phyloP scores from a whole-genome alignment of 2,888 invertebrate species.

The Panopea generosa region DNA sequence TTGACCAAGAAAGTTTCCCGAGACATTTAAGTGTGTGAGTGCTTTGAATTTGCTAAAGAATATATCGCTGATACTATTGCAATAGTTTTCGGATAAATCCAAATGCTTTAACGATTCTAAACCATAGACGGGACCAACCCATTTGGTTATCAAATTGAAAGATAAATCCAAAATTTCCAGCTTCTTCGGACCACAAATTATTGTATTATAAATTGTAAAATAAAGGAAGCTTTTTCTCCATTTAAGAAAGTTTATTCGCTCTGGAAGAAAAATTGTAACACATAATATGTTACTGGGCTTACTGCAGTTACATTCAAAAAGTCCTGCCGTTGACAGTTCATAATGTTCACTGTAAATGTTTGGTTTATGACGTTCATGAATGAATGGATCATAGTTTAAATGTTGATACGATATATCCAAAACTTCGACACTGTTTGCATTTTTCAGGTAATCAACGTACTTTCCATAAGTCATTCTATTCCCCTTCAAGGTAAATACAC shows the following conservation, averaged over 20 bases:
- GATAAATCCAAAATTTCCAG: slow-evolving; percentile 41
- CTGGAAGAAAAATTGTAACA: neutral
- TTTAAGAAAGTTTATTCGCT: neutral
- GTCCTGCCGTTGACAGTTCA: too few species aligned
- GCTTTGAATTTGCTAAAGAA: slow-evolving; percentile 38
- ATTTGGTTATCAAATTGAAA: slow-evolving; percentile 41
- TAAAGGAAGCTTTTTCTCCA: slow-evolving; percentile 40
- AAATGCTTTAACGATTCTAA: slow-evolving; percentile 30
- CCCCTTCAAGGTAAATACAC: slow-evolving; percentile 35
- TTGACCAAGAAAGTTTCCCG: slow-evolving; percentile 28
- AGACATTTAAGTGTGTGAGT: slow-evolving; percentile 35
- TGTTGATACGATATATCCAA: slow-evolving; percentile 55
- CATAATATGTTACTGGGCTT: too few species aligned
- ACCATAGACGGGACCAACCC: slow-evolving; percentile 40
- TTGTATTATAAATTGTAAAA: neutral
- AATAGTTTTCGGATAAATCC: slow-evolving; percentile 53
- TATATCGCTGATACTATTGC: neutral
- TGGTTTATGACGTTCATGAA: slow-evolving; percentile 12
- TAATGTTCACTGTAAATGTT: neutral
- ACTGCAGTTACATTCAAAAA: too few species aligned
- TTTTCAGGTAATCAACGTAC: slow-evolving; percentile 12
- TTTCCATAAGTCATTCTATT: slow-evolving; percentile 41
- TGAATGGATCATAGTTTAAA: slow-evolving; percentile 44
- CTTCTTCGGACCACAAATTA: slow-evolving; percentile 23
- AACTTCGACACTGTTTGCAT: neutral